Conservation (phyloP, 2,797 vertebrate species). For the Helicolenus hilgendorfi region DNA sequence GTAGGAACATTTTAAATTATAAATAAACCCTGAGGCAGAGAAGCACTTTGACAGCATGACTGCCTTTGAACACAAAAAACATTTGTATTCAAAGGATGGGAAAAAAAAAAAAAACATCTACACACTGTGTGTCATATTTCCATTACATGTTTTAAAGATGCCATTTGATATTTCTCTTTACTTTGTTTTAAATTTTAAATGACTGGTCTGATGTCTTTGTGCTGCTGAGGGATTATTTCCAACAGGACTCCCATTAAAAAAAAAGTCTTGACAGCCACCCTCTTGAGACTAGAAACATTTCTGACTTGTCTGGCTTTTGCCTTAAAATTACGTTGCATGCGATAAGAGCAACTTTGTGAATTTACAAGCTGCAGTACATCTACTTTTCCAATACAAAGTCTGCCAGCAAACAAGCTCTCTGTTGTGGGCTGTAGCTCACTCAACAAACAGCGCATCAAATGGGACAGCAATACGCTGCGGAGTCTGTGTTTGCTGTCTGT, state of each 20-base stretch:
- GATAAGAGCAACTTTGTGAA: slow-evolving; percentile 34
- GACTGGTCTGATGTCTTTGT: slow-evolving; percentile 27
- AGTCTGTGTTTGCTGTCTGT: slow-evolving; percentile 44
- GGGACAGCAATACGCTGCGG: slow-evolving; percentile 25
- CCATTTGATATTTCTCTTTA: slow-evolving; percentile 48
- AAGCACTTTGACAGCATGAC: slow-evolving; percentile 38
- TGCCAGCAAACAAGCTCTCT: slow-evolving; percentile 33
- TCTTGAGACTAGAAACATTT: slow-evolving; percentile 30
- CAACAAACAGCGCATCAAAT: slow-evolving; percentile 46
- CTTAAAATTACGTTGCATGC: slow-evolving; percentile 15
- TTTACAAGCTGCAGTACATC: slow-evolving; percentile 21
- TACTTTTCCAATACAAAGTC: neutral
- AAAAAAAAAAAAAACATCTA: neutral
- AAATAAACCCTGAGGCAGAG: slow-evolving; percentile 61
- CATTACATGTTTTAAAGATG: slow-evolving; percentile 49
- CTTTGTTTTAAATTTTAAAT: slow-evolving; percentile 50
- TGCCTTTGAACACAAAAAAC: slow-evolving; percentile 62
- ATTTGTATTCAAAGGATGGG: slow-evolving; percentile 43
- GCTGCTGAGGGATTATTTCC: slow-evolving; percentile 35
- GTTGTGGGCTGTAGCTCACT: slow-evolving; percentile 45
- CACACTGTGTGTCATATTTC: slow-evolving; percentile 27
- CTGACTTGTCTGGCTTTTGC: neutral
- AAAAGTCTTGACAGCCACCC: slow-evolving; percentile 26
- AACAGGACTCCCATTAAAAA: slow-evolving; percentile 1
- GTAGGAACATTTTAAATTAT: slow-evolving; percentile 53